Conservation (phyloP, 2,113 vertebrate genomes). For the Halcyon malimbica region DNA sequence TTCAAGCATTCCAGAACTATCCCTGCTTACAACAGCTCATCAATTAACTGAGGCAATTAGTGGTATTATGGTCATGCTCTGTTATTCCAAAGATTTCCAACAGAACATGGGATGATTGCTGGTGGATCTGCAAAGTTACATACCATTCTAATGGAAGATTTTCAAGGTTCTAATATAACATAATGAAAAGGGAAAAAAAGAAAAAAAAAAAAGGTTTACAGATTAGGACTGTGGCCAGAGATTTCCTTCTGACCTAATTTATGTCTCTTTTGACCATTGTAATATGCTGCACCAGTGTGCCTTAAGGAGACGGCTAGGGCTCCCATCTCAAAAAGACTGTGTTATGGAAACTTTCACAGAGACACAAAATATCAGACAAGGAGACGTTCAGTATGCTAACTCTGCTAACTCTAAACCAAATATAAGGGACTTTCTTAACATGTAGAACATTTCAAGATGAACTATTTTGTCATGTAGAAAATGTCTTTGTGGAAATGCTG, state of each 20-base stretch:
- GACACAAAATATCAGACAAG: not conserved
- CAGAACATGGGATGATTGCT: not conserved
- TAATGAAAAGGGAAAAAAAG: not conserved
- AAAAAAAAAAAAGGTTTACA: not conserved
- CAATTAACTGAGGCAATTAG: not conserved
- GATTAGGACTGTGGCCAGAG: not conserved
- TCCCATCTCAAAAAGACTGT: rapidly evolving
- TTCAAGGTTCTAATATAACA: not conserved
- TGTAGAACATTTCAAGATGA: not conserved
- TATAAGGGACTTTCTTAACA: not conserved
- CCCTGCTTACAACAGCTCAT: not conserved
- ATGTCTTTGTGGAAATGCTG: not conserved
- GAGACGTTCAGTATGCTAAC: not conserved
- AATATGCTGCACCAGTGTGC: not conserved
- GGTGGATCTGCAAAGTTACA: not conserved
- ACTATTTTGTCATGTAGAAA: not conserved
- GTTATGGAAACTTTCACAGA: not conserved
- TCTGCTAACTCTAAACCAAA: not conserved
- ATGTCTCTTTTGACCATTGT: rapidly evolving
- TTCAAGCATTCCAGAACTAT: not conserved
- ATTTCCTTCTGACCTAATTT: not conserved
- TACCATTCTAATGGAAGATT: not conserved
- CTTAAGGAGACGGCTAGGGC: not conserved
- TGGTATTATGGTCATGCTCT: not conserved
- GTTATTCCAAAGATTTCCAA: not conserved